phyloP scores from a whole-genome alignment of 2,113 vertebrate genomes.

The Zosterops pallidus region DNA sequence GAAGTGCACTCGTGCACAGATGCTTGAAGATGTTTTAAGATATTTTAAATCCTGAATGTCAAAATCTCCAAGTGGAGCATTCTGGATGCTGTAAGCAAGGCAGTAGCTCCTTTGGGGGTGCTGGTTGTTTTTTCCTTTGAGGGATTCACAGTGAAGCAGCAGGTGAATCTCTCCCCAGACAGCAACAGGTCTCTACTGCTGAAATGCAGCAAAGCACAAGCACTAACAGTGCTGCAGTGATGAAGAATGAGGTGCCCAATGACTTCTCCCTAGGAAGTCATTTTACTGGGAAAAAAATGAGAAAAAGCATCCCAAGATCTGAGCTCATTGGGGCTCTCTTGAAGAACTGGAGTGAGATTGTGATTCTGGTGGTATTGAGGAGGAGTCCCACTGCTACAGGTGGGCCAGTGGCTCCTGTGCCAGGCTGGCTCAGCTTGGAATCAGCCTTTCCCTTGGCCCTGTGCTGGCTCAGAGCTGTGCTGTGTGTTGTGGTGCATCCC shows the following conservation, averaged over 20 bases:
- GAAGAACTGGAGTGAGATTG: background rate
- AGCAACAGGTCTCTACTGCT: background rate
- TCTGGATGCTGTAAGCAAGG: too few species aligned
- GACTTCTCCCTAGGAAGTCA: background rate
- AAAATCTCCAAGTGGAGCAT: fast-evolving
- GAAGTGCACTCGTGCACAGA: background rate
- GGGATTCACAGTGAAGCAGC: background rate
- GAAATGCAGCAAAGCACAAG: background rate
- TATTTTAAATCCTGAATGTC: background rate
- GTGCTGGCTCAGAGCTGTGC: background rate
- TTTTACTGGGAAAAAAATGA: background rate
- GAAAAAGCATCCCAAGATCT: background rate
- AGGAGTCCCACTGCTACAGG: background rate
- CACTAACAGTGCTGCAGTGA: background rate
- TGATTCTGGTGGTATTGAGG: fast-evolving
- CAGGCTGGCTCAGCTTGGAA: background rate
- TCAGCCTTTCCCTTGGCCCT: background rate
- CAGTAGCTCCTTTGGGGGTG: background rate
- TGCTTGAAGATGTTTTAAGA: background rate
- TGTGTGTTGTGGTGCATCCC: background rate
- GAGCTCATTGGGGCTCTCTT: background rate
- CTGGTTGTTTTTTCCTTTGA: background rate
- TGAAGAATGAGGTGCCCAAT: too few species aligned
- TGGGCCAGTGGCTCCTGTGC: background rate
- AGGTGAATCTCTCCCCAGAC: background rate